A percentile compares a stretch with the other conserved stretches of the same genome.
Conservation (phyloP, 1,140 invertebrate species). For the Zeugodacus cucurbitae region DNA sequence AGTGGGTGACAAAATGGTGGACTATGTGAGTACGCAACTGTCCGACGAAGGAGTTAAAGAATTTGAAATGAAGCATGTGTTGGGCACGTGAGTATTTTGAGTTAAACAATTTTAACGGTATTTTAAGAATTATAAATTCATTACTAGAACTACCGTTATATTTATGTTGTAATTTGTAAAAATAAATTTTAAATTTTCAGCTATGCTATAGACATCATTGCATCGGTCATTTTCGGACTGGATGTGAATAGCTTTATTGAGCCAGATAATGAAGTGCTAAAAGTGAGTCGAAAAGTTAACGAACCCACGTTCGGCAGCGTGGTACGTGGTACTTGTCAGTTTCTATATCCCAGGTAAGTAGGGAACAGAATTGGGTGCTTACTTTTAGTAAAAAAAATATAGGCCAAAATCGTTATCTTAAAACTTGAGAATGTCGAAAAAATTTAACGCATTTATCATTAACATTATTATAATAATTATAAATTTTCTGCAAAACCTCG, state of each 20-base stretch:
- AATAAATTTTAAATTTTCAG: slow-evolving; percentile 15
- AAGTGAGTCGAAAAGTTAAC: slow-evolving; percentile 45
- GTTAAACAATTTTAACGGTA: no score
- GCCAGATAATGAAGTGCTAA: slow-evolving; percentile 47
- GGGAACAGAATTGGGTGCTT: no score
- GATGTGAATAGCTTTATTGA: slow-evolving; percentile 57
- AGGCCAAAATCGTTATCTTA: no score
- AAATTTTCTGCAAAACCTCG: no score
- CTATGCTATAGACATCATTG: slow-evolving; percentile 60
- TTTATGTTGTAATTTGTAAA: no score
- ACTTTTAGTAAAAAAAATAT: no score
- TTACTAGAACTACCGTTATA: no score
- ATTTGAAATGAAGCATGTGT: slow-evolving; percentile 42
- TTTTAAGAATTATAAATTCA: no score
- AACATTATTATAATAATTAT: no score
- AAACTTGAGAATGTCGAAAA: no score
- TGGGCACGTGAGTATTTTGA: slow-evolving; percentile 40
- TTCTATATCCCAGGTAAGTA: slow-evolving; percentile 49
- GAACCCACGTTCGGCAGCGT: slow-evolving; percentile 43
- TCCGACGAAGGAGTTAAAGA: slow-evolving; percentile 41
- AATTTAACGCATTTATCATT: no score
- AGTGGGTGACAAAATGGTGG: slow-evolving; percentile 54
- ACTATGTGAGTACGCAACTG: slow-evolving; percentile 45
- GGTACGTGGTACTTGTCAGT: slow-evolving; percentile 38
- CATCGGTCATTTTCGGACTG: slow-evolving; percentile 57